phyloP scores from a whole-genome alignment of 2,888 invertebrate species.

The Rhogogaster chlorosoma region DNA sequence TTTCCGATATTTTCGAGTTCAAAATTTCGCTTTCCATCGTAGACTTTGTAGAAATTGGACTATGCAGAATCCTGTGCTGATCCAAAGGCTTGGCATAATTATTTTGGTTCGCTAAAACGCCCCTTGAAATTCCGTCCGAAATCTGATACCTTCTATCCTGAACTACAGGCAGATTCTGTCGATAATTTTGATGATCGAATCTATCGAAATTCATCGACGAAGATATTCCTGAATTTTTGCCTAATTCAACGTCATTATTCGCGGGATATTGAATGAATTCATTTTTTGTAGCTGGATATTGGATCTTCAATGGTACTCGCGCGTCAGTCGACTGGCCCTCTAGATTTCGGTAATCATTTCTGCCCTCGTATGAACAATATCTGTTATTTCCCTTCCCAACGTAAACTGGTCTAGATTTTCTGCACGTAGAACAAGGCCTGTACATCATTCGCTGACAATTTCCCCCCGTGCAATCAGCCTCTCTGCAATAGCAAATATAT shows the following conservation, averaged over 20 bases:
- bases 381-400: not conserved
- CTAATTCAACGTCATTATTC: not conserved
- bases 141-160: not conserved
- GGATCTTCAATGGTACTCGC: not conserved
- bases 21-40: not conserved
- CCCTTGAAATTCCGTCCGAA: not conserved
- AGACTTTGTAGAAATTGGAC: not conserved
- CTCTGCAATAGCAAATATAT: conserved; percentile 64
- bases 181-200: not conserved
- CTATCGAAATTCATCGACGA: not conserved
- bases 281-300: not conserved
- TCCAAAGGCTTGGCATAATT: not conserved
- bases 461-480: conserved; percentile 52
- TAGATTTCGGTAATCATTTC: not conserved
- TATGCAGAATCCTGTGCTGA: not conserved
- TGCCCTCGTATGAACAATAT: not conserved
- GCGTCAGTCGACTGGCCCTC: not conserved
- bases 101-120: not conserved
- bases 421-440: conserved; percentile 39
- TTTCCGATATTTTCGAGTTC: not conserved
- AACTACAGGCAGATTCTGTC: not conserved
- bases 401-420: conserved; percentile 3
- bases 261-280: not conserved
- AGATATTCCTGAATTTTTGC: not conserved
- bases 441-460: conserved; percentile 30